Conservation (phyloP, 1,140 invertebrate species). For the Idris sp. region DNA sequence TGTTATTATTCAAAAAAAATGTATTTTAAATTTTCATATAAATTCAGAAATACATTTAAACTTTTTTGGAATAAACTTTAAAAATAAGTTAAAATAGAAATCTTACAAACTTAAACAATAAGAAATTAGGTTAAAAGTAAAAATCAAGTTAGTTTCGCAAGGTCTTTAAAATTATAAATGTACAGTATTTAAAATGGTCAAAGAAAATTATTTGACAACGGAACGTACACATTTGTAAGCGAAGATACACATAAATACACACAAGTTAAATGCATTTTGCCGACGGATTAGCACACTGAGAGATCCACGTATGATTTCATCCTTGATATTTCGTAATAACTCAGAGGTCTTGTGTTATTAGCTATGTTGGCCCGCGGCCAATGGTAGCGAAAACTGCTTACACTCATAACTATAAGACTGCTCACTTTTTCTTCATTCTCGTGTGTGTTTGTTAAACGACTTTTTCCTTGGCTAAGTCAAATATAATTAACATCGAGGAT, state of each 20-base stretch:
- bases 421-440: slow-evolving; percentile 33
- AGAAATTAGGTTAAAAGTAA: no score
- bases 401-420: slow-evolving; percentile 14
- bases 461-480: slow-evolving; percentile 45
- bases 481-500: slow-evolving; percentile 40
- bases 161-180: slow-evolving; percentile 3
- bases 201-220: slow-evolving; percentile 14
- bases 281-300: slow-evolving; percentile 28
- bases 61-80: no score
- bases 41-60: no score
- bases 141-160: no score
- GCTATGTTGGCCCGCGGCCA: slow-evolving; percentile 62
- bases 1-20: no score
- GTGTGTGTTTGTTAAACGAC: slow-evolving; percentile 34
- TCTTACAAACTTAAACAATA: no score
- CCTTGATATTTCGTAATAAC: slow-evolving; percentile 67
- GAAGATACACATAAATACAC: slow-evolving; percentile 17
- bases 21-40: no score
- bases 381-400: slow-evolving; percentile 36
- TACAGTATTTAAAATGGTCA: background rate
- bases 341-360: slow-evolving; percentile 64
- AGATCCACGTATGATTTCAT: slow-evolving; percentile 48
- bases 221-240: slow-evolving; percentile 1
- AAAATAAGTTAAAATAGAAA: no score
- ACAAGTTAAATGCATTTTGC: slow-evolving; percentile 31